Evolutionary conservation across 2,888 invertebrate genomes (phyloP).

Genomic region (Clusia tigrina): DNA sequence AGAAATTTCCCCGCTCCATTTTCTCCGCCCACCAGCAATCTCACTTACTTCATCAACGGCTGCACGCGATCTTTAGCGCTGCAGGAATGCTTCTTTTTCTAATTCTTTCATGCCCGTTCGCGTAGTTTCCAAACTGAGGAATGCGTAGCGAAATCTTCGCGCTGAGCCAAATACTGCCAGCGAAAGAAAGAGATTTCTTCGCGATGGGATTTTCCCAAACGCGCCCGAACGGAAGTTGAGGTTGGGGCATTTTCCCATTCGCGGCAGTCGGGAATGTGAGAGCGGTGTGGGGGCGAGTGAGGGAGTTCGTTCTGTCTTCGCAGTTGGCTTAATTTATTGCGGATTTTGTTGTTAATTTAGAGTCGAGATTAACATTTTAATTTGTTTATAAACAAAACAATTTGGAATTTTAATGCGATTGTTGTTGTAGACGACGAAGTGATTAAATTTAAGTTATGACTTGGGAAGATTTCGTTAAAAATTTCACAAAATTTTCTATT

Average conservation of each 20-base stretch:
- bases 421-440: neutral
- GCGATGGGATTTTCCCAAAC: neutral
- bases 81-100: too few species aligned
- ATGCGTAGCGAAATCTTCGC: conserved; percentile 13
- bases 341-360: conserved; percentile 4
- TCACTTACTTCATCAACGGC: neutral
- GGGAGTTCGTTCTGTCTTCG: neutral
- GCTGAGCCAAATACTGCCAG: too few species aligned
- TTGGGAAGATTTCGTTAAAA: too few species aligned
- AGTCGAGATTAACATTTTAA: neutral
- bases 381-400: conserved; percentile 8
- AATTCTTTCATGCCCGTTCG: too few species aligned
- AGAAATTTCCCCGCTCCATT: neutral
- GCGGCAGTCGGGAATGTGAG: too few species aligned
- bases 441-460: neutral
- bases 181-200: neutral
- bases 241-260: neutral
- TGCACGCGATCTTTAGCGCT: neutral
- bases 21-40: neutral
- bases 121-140: neutral
- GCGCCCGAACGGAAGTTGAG: conserved; percentile 7
- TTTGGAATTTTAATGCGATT: neutral
- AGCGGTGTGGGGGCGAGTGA: neutral
- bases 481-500: too few species aligned
- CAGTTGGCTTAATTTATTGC: neutral